Base-by-base conservation (phyloP, 2,797 vertebrate genomes). In the Centroberyx gerrardi region DNA sequence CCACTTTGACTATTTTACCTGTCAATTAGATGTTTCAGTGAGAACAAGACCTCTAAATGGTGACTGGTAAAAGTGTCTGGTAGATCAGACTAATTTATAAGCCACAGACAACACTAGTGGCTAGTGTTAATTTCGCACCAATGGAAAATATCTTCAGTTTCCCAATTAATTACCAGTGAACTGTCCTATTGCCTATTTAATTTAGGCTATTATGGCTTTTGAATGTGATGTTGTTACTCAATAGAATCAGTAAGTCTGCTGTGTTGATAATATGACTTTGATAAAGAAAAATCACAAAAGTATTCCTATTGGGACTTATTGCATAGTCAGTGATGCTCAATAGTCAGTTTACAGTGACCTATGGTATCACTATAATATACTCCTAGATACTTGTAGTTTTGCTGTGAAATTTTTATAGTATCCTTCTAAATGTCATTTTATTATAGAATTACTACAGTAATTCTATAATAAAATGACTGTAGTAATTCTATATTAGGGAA, bases 101-200 rank as follows among this genome's bases (percentile, higher is more conserved):
- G 71, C 52, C 31, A 33, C 31, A 22, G 1, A 1, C 22, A 22
- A 22, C 22, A 22, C 22, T 22, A 22, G 22, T 22, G 22, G 22
- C 22, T 22, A 22, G 22, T 22, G 22, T 1, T 22, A 22, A 22
- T 22, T 22, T 22, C 22, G 22, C 22, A 33, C 31, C 18, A 53
- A 29, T 48, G 55, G 15, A 7, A 67, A 59, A 72, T 31, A 60
- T 51, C 18, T 38, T 0, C 9, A 55, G n/a, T 76, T 76, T 67
- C 27, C 13, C n/a, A 59, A 55, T 55, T 42, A 60, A 75, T 75
- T 67, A 18, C 13, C n/a, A 59, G 55, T 55, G 36, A 60, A 75
- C 72, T 68, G 33, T 18, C 55, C 15, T 17, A 12, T 6, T 18
- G 17, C 17, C 48, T 51, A n/a, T n/a, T 56, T 49, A 10, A 33